phyloP scores from a whole-genome alignment of 2,888 invertebrate species.

The Leptinotarsa tumamoca region DNA sequence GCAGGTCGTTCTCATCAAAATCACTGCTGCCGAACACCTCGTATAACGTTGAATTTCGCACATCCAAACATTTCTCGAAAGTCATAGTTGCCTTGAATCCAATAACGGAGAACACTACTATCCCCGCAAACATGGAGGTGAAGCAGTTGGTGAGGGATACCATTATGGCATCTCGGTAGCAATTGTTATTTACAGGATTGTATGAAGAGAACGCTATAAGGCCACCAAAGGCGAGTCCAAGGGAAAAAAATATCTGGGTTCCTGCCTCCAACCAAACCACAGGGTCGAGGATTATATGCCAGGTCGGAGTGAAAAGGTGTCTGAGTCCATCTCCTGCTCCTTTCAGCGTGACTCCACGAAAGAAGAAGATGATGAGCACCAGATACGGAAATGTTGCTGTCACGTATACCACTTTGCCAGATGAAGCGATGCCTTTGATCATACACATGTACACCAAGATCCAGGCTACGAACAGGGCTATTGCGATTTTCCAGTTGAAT shows the following conservation, averaged over 20 bases:
- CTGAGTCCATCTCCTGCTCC: conserved; percentile 83
- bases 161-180: conserved; percentile 92
- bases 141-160: conserved; percentile 94
- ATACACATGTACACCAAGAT: conserved; percentile 95
- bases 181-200: conserved; percentile 96
- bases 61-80: conserved; percentile 80
- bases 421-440: conserved; percentile 97
- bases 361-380: conserved; percentile 95
- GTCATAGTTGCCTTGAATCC: conserved; percentile 91
- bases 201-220: conserved; percentile 96
- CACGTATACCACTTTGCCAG: conserved; percentile 93
- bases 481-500: conserved; percentile 92
- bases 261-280: conserved; percentile 98
- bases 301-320: conserved; percentile 92
- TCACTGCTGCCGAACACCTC: conserved; percentile 69
- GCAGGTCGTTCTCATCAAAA: conserved; percentile 66
- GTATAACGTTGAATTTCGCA: conserved; percentile 73
- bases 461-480: conserved; percentile 91
- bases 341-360: conserved; percentile 90
- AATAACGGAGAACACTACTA: conserved; percentile 95
- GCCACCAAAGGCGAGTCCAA: conserved; percentile 95
- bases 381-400: conserved; percentile 97
- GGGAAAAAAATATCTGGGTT: conserved; percentile 96
- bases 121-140: conserved; percentile 92
- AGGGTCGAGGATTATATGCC: conserved; percentile 91